These are phyloP conservation scores for Phenganax marumi DNA, from an alignment of 92 coral and sea anemone genomes.

Conservation along the genomic window DNA sequence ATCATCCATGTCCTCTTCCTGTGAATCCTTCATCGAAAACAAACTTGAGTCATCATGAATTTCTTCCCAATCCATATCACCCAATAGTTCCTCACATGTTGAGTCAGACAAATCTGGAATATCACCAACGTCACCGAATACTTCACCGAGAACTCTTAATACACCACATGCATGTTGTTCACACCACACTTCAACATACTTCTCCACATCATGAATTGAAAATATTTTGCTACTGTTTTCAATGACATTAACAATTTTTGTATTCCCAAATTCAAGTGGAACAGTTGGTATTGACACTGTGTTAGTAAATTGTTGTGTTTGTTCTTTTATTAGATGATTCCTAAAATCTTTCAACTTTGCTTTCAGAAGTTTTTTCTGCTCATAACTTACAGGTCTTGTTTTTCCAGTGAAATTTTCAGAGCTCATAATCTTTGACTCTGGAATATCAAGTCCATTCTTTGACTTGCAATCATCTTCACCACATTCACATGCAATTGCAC, in stretches of 20 bases:
- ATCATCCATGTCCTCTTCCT: slow-evolving; percentile 1
- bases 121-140: slow-evolving; percentile 4
- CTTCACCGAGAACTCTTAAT: not conserved
- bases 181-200: slow-evolving; percentile 17
- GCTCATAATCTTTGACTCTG: not conserved
- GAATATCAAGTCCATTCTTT: not conserved
- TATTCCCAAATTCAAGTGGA: not conserved
- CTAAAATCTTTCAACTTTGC: slow-evolving; percentile 14
- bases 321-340: not conserved
- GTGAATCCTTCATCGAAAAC: slow-evolving; percentile 5
- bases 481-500: slow-evolving; percentile 1
- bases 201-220: not conserved
- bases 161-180: slow-evolving; percentile 4
- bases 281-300: slow-evolving; percentile 11
- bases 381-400: slow-evolving; percentile 1
- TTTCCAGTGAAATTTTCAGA: not conserved
- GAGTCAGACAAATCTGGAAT: not conserved
- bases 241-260: not conserved
- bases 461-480: not conserved
- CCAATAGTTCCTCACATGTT: not conserved
- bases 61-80: slow-evolving; percentile 1
- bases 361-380: not conserved
- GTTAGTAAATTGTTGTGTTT: not conserved
- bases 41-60: not conserved
- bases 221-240: not conserved